A percentile compares a stretch with the other conserved stretches of the same genome.
Evolutionary conservation across 2,797 vertebrate species (phyloP).

Genomic region (Labeo calbasu): DNA sequence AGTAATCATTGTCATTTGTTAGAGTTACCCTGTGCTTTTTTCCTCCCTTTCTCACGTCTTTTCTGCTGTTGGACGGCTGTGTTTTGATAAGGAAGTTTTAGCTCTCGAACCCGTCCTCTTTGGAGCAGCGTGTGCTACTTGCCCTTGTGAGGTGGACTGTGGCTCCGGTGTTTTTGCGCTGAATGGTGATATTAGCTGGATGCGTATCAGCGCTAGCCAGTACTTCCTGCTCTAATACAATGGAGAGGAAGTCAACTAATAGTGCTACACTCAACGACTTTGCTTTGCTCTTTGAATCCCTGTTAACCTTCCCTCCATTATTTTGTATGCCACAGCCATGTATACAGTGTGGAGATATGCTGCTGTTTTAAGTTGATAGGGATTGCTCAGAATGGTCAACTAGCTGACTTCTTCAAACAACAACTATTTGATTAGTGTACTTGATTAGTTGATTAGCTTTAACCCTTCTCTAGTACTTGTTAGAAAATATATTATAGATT

Average conservation of each 20-base stretch:
- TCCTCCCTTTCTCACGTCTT: constrained; percentile 71
- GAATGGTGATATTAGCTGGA: constrained; percentile 67
- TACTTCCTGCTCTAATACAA: constrained; percentile 82
- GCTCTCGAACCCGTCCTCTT: constrained; percentile 70
- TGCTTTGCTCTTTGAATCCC: constrained; percentile 45
- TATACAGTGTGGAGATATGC: not conserved
- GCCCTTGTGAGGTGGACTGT: constrained; percentile 52
- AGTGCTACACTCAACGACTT: constrained; percentile 62
- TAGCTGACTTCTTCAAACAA: not conserved
- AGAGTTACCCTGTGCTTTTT: constrained; percentile 60
- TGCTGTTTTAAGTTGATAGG: not conserved
- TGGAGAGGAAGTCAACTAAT: constrained; percentile 80
- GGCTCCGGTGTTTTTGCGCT: constrained; percentile 62
- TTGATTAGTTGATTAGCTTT: not conserved
- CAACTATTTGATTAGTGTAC: not conserved
- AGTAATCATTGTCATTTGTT: constrained; percentile 56
- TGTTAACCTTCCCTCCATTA: constrained; percentile 48
- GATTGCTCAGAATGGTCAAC: not conserved
- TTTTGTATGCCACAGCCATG: constrained; percentile 37
- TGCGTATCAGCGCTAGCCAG: constrained; percentile 80
- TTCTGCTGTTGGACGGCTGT: constrained; percentile 65
- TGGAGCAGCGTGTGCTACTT: constrained; percentile 48
- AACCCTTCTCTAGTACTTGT: not conserved
- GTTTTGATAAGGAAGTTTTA: constrained; percentile 76
- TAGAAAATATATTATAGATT: not conserved